Evolutionary conservation across 1,140 invertebrate species (phyloP).

Genomic region (Drepana arcuata): DNA sequence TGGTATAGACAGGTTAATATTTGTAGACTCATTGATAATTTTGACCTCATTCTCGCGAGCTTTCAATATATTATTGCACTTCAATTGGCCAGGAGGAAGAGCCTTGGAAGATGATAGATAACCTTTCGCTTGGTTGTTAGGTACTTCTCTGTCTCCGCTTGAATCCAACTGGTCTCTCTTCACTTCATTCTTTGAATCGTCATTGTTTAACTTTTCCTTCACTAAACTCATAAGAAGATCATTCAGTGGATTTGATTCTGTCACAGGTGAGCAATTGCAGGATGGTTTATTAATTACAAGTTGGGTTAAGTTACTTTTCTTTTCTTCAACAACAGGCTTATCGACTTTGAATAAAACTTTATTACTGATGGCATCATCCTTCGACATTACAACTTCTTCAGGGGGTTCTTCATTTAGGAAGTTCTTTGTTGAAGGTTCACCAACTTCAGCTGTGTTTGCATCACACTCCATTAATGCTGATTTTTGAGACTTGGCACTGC

Average conservation of each 20-base stretch:
- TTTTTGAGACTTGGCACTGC: slow-evolving; percentile 64
- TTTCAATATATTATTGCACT: slow-evolving; percentile 97
- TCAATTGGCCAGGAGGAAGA: slow-evolving; percentile 89
- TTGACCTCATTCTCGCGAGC: slow-evolving; percentile 74
- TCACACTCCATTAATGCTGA: slow-evolving; percentile 62
- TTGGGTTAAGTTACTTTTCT: slow-evolving; percentile 59
- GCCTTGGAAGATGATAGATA: slow-evolving; percentile 75
- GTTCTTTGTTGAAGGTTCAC: slow-evolving; percentile 44
- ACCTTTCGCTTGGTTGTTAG: slow-evolving; percentile 78
- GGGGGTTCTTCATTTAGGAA: slow-evolving; percentile 44
- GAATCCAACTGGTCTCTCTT: slow-evolving; percentile 74
- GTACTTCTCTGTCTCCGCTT: slow-evolving; percentile 71
- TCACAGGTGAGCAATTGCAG: slow-evolving; percentile 55
- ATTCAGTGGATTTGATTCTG: slow-evolving; percentile 66
- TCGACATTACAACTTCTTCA: slow-evolving; percentile 49
- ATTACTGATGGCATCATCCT: slow-evolving; percentile 65
- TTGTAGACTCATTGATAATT: slow-evolving; percentile 59
- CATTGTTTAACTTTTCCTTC: slow-evolving; percentile 73
- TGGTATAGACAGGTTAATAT: slow-evolving; percentile 50
- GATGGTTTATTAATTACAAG: slow-evolving; percentile 56
- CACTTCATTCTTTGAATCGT: slow-evolving; percentile 73
- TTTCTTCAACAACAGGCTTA: slow-evolving; percentile 39
- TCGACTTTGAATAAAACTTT: slow-evolving; percentile 62
- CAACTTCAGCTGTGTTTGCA: slow-evolving; percentile 42
- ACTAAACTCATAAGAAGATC: slow-evolving; percentile 63